Conservation (phyloP, 2,797 vertebrate species). For the Lacerta bilineata region DNA sequence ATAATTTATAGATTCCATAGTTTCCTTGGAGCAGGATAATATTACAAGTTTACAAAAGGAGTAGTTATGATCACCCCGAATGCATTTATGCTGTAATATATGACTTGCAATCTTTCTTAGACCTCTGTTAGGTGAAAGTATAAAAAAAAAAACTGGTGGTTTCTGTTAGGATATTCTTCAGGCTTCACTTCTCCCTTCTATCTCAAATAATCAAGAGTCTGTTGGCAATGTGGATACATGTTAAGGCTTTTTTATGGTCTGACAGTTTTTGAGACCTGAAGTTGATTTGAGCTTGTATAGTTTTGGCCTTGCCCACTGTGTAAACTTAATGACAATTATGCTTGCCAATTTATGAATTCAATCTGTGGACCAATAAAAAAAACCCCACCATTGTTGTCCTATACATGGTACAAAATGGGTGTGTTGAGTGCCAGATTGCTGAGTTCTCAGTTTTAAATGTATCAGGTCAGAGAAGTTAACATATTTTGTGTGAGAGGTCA, state of each 20-base stretch:
- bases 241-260: background rate
- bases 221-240: background rate
- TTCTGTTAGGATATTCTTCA: background rate
- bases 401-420: background rate
- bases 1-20: background rate
- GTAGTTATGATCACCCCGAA: background rate
- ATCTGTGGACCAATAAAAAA: background rate
- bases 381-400: background rate
- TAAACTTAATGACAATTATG: background rate
- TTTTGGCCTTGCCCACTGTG: background rate
- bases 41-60: background rate
- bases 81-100: no score
- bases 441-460: constrained; percentile 38
- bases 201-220: accelerated
- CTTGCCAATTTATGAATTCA: background rate
- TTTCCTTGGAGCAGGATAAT: background rate
- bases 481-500: constrained; percentile 61
- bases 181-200: accelerated
- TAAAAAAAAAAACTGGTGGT: no score
- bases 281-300: constrained; percentile 12
- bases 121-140: no score
- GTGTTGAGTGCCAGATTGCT: background rate
- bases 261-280: accelerated
- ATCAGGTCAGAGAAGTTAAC: constrained; percentile 32
- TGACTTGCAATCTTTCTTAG: no score